Base-by-base conservation (phyloP, 1,140 invertebrate genomes). In the Caenorhabditis briggsae region DNA sequence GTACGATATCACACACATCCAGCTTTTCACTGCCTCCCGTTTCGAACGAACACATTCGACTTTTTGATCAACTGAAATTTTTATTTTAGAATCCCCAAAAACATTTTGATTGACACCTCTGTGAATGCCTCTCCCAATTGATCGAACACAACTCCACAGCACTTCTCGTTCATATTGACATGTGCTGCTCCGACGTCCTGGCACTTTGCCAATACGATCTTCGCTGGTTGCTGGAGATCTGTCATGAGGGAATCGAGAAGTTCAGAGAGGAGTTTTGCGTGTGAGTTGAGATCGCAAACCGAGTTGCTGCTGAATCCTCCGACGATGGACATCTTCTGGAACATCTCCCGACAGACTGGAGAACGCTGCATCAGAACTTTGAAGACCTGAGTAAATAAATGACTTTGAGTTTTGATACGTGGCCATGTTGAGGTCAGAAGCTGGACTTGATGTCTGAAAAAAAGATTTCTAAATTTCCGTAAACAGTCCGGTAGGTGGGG, bases 321-420 rank as follows among this genome's bases (percentile, higher is more conserved):
- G 25, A 88, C 88, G 20, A 88, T 88, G 12, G 88, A 88, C 88
- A 88, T 88, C 78, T 88, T 88, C 56, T 88, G 88, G 74, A 88
- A 88, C 82, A 88, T 88, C 23, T 88, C 88, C 12, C 86, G 58
- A 18, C 61, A 56, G 8, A 84, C 83, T 20, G 61, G 48, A n/a
- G 86, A 87, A 16, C 41, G 43, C 82, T 86, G 53, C 53, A 61
- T 82, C 0, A 86, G 14, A 14, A 33, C 55, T 55, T 85, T 87
- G 86, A 87, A 87, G 16, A 78, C 83, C 59, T 84, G 82, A 61
- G 83, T 64, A 83, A 84, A 87, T 20, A 84, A 14, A 23, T 2
- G 20, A 16, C 23, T 33, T 55, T 87, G 64, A 12, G 74, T 25
- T 41, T 87, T 87, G 56, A 87, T 50, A 12, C 82, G 58, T 18